Base-by-base conservation (phyloP, 2,797 vertebrate genomes). In the Diglossa cyanea region DNA sequence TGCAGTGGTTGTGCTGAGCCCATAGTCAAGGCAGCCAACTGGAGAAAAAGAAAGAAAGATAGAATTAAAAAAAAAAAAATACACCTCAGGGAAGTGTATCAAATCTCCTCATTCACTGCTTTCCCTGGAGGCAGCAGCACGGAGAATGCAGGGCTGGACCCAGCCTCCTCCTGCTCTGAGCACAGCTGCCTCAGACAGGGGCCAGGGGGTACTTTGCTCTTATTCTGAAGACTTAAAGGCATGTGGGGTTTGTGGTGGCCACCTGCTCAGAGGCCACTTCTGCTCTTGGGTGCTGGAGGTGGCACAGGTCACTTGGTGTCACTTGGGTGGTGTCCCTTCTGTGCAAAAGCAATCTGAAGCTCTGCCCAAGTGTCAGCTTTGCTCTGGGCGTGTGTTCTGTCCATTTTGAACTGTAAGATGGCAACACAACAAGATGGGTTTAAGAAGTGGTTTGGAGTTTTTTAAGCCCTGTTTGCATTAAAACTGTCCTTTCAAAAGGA, bases 11-110 rank as follows among this genome's bases (percentile, higher is more conserved):
- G 67, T 86, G 67, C 85, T 37, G 78, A 93, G 77, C 87, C 66
- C 54, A 30, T 48, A 93, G 84, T 67, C 88, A 95, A 96, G 83
- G 80, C 90, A 75, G 31, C 54, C 62, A 76, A 89, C 31, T 74
- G 50, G 58, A 86, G 78, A 82, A 74, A 61, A 75, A 78, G 51
- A 61, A 58, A 47, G 28, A 37, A 44, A 47, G 23, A 42, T 4
- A 55, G 26, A 31, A 28, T 6, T 48, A 23, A 23, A 35, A 35
- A 35, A 35, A 23, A 23, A 47, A 55, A 37, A 1, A 11, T 20
- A 21, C 35, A 76, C 48, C 51, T 70, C 48, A 47, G 79, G 61
- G 58, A 86, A 94, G 92, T 94, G 95, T 95, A 78, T 93, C 92
- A 53, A 96, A 92, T 96, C 80, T 94, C 78, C 89, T 94, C 28